Evolutionary conservation across 92 coral and sea anemone species (phyloP).

Genomic region (Zoanthus solanderi): DNA sequence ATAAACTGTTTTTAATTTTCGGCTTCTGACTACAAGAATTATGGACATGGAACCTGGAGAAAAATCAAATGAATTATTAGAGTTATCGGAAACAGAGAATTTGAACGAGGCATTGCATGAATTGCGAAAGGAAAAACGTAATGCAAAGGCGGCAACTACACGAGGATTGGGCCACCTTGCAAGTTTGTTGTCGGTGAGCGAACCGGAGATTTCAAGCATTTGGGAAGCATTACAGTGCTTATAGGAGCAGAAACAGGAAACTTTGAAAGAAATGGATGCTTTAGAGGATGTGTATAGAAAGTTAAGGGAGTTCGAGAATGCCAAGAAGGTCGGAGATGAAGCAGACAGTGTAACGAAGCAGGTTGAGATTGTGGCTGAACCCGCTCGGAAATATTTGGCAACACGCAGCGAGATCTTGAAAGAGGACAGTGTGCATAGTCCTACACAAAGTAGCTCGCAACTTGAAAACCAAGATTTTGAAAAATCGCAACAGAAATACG

Average conservation of each 20-base stretch:
- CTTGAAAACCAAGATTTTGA: constrained; percentile 1
- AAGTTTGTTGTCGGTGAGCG: constrained; percentile 9
- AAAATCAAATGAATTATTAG: neutral
- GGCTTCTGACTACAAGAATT: neutral
- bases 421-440: neutral
- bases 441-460: constrained; percentile 7
- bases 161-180: constrained; percentile 3
- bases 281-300: constrained; percentile 37
- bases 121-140: constrained; percentile 30
- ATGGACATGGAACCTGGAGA: constrained; percentile 17
- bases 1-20: neutral
- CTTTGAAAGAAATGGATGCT: constrained; percentile 28
- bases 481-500: constrained; percentile 19
- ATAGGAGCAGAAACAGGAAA: constrained; percentile 38
- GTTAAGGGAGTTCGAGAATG: constrained; percentile 32
- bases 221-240: constrained; percentile 13
- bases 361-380: constrained; percentile 32
- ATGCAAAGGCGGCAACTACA: constrained; percentile 39
- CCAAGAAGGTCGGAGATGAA: constrained; percentile 42
- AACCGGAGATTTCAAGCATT: constrained; percentile 12
- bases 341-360: constrained; percentile 44
- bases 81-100: constrained; percentile 24
- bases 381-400: constrained; percentile 28
- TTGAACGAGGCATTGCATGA: constrained; percentile 24
- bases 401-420: neutral